Conservation (phyloP, 2,113 vertebrate genomes). For the Paradoxurus hermaphroditus region DNA sequence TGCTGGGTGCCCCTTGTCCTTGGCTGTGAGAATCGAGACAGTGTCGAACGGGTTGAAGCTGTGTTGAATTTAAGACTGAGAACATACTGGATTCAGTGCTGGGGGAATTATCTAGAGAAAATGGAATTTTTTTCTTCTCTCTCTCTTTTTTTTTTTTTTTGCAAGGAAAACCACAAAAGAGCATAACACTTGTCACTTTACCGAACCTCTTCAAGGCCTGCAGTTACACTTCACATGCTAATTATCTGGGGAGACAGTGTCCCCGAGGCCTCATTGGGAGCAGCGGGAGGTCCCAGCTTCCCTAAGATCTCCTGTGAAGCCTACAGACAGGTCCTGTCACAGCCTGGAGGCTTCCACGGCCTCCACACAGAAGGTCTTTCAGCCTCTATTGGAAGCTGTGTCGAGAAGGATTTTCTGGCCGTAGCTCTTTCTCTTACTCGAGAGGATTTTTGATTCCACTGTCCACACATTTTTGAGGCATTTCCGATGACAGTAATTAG, state of each 20-base stretch:
- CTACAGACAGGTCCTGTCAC: not conserved
- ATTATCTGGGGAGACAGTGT: not conserved
- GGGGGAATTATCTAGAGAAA: not conserved
- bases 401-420: not conserved
- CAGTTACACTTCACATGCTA: not conserved
- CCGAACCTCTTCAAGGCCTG: not conserved
- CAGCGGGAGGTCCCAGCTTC: not conserved
- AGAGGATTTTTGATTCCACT: slow-evolving; percentile 18
- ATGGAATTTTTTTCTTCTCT: not conserved
- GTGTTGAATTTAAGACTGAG: not conserved
- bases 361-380: not conserved
- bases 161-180: not conserved
- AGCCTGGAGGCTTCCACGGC: too few species aligned
- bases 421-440: not conserved
- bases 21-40: not conserved
- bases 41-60: not conserved
- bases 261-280: not conserved
- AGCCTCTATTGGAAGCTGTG: not conserved
- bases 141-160: not conserved
- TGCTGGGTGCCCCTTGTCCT: not conserved
- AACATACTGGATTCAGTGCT: not conserved
- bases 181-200: not conserved
- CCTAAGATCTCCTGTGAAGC: not conserved
- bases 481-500: not conserved
- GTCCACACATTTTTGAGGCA: not conserved